Conservation (phyloP, 2,113 vertebrate species). For the Penelope pileata region DNA sequence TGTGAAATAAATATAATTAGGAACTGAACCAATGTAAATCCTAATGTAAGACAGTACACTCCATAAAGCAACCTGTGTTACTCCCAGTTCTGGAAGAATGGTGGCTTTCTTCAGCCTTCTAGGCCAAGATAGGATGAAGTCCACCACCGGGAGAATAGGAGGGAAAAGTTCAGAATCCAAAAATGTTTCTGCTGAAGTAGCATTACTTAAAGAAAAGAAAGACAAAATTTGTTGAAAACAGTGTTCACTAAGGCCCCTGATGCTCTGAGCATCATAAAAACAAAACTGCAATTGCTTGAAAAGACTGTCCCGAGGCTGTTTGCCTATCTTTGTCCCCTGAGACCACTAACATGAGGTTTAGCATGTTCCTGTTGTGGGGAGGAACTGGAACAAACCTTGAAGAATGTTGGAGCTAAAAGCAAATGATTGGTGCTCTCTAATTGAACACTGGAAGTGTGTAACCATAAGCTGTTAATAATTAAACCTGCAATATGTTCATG, state of each 20-base stretch:
- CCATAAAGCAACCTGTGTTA: background rate
- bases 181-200: background rate
- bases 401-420: background rate
- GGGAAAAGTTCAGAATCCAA: background rate
- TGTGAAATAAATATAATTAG: constrained; percentile 25
- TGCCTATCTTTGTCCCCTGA: background rate
- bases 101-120: background rate
- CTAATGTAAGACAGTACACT: background rate
- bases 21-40: constrained; percentile 6
- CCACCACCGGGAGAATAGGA: background rate
- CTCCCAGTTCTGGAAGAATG: background rate
- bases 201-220: background rate
- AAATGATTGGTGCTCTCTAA: background rate
- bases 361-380: background rate
- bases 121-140: background rate
- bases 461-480: background rate
- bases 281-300: background rate
- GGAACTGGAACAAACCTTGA: background rate
- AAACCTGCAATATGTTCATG: background rate
- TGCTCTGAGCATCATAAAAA: background rate
- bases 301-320: background rate
- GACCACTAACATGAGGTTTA: background rate
- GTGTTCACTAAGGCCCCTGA: background rate
- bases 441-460: background rate
- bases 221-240: background rate